Conservation (phyloP, 37 sponge, comb jelly and placozoan genomes). For the Crambe crambe region DNA sequence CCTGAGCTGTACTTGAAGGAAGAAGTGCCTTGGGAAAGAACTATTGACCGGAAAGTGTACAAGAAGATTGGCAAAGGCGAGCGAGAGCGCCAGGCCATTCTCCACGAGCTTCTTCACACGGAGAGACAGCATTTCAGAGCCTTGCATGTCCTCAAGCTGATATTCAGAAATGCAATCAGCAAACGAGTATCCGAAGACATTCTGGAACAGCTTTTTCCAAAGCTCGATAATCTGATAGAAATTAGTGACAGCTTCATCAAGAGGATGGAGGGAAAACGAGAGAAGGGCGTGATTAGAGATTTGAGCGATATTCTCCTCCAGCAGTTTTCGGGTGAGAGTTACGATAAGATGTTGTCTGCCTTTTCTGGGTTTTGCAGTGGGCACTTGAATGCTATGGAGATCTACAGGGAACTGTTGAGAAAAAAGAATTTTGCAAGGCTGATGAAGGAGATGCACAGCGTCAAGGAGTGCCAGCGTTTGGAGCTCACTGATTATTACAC, state of each 20-base stretch:
- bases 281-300: slow-evolving; percentile 31
- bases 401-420: slow-evolving; percentile 74
- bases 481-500: slow-evolving; percentile 71
- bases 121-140: slow-evolving; percentile 50
- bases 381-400: slow-evolving; percentile 57
- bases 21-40: slow-evolving; percentile 56
- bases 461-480: slow-evolving; percentile 63
- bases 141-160: slow-evolving; percentile 57
- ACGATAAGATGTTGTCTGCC: slow-evolving; percentile 37
- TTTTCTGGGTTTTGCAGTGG: slow-evolving; percentile 58
- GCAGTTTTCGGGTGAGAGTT: slow-evolving; percentile 52
- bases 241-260: slow-evolving; percentile 52
- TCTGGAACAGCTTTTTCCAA: slow-evolving; percentile 58
- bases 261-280: slow-evolving; percentile 28
- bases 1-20: slow-evolving; percentile 43
- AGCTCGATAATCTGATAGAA: slow-evolving; percentile 52
- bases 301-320: slow-evolving; percentile 55
- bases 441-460: slow-evolving; percentile 45
- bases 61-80: slow-evolving; percentile 58
- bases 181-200: slow-evolving; percentile 33
- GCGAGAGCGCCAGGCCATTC: slow-evolving; percentile 63
- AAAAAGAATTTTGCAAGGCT: slow-evolving; percentile 56
- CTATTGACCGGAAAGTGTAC: slow-evolving; percentile 40
- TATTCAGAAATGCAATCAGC: slow-evolving; percentile 33
- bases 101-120: slow-evolving; percentile 71